These are phyloP conservation scores for Myotis yumanensis DNA, from an alignment of 2,113 vertebrate genomes.

Conservation along the genomic window DNA sequence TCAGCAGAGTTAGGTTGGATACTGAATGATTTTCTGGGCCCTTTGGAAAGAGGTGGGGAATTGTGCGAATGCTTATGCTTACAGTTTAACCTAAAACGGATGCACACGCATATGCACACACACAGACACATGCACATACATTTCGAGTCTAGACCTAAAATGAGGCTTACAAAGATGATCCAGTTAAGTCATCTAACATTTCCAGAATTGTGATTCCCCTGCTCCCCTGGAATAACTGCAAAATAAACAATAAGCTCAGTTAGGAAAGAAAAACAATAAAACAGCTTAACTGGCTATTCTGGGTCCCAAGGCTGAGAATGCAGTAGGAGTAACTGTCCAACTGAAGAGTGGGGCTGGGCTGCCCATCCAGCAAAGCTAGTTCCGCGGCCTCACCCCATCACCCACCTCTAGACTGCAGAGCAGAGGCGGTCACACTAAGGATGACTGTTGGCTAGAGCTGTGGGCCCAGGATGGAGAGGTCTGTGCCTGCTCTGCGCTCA, in stretches of 20 bases:
- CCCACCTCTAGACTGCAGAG: no score
- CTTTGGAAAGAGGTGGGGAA: neutral
- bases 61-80: neutral
- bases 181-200: neutral
- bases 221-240: neutral
- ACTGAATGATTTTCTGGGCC: neutral
- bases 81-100: neutral
- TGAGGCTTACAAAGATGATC: neutral
- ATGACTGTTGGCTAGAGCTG: neutral
- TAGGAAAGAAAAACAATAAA: neutral
- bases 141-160: neutral
- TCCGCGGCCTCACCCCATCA: rapidly evolving
- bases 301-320: neutral
- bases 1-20: neutral
- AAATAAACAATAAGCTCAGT: neutral
- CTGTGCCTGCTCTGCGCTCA: no score
- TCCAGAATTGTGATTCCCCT: neutral
- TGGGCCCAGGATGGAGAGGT: neutral
- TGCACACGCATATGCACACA: neutral
- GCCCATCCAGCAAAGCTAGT: neutral
- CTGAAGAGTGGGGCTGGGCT: neutral
- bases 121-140: neutral
- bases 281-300: neutral
- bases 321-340: neutral
- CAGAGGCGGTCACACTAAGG: neutral